Evolutionary conservation across 2,888 invertebrate species (phyloP).

Genomic region (Caenorhabditis sp.): DNA sequence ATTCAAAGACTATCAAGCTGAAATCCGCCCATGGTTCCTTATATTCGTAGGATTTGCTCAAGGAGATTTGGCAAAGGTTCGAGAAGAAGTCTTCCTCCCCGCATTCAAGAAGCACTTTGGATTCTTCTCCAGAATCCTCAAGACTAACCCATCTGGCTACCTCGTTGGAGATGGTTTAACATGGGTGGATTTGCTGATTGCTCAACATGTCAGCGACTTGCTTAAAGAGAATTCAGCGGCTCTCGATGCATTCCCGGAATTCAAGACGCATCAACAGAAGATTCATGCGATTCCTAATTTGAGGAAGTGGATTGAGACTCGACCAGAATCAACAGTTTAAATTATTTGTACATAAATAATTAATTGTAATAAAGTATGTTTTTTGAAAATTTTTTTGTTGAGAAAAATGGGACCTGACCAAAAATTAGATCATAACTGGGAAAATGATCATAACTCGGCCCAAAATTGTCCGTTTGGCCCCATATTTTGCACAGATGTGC

Average conservation of each 20-base stretch:
- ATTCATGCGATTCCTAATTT: constrained; percentile 54
- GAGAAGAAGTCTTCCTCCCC: constrained; percentile 52
- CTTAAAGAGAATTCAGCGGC: constrained; percentile 40
- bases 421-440: too few species aligned
- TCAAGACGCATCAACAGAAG: constrained; percentile 53
- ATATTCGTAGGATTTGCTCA: constrained; percentile 39
- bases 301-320: constrained; percentile 58
- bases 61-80: constrained; percentile 41
- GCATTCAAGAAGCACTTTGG: constrained; percentile 58
- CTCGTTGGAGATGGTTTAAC: constrained; percentile 39
- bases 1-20: constrained; percentile 49
- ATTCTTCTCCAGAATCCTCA: constrained; percentile 48
- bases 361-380: too few species aligned
- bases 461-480: too few species aligned
- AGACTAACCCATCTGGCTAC: constrained; percentile 9
- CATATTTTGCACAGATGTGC: too few species aligned
- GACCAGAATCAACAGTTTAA: constrained; percentile 41
- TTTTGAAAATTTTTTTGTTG: too few species aligned
- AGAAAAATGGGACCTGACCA: too few species aligned
- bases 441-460: too few species aligned
- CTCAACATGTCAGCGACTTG: constrained; percentile 53
- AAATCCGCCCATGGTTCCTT: constrained; percentile 36
- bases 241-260: constrained; percentile 53
- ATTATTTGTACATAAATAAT: background rate
- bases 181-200: constrained; percentile 39